Evolutionary conservation across 2,797 vertebrate species (phyloP).

Genomic region (Aphelocoma californica): DNA sequence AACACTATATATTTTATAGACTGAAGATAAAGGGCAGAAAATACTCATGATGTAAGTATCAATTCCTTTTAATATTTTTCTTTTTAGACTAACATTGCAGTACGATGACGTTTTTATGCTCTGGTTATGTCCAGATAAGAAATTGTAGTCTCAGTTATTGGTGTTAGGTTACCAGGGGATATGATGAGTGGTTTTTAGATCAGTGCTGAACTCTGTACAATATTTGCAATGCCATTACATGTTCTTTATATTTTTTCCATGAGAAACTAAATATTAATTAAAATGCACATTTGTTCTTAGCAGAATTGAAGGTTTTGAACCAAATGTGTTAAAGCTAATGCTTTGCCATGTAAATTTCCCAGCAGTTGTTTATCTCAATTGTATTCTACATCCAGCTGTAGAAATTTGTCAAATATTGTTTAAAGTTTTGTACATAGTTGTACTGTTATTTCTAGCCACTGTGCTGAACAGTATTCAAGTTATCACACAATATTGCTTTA

Average conservation of each 20-base stretch:
- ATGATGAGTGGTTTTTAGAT: slow-evolving; percentile 44
- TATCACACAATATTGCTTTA: slow-evolving; percentile 81
- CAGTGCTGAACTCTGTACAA: slow-evolving; percentile 70
- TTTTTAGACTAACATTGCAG: slow-evolving; percentile 65
- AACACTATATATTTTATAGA: slow-evolving; percentile 77
- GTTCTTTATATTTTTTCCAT: slow-evolving; percentile 69
- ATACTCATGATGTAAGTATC: slow-evolving; percentile 45
- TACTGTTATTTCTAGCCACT: slow-evolving; percentile 82
- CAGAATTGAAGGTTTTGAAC: slow-evolving; percentile 75
- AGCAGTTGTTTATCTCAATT: slow-evolving; percentile 78
- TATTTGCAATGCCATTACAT: slow-evolving; percentile 65
- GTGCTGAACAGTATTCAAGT: slow-evolving; percentile 80
- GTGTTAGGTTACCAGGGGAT: slow-evolving; percentile 29
- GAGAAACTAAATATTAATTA: slow-evolving; percentile 79
- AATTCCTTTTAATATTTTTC: slow-evolving; percentile 71
- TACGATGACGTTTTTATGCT: slow-evolving; percentile 58
- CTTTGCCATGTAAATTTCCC: slow-evolving; percentile 77
- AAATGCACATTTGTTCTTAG: slow-evolving; percentile 76
- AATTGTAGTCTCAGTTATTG: slow-evolving; percentile 31
- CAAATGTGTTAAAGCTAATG: slow-evolving; percentile 77
- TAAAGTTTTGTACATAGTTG: slow-evolving; percentile 82
- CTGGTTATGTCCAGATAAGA: slow-evolving; percentile 62
- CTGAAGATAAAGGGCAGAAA: slow-evolving; percentile 73
- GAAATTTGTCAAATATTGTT: slow-evolving; percentile 80
- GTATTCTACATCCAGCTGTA: slow-evolving; percentile 78